phyloP scores from a whole-genome alignment of 2,797 vertebrate genomes.

The Hypotaenidia philippensis region DNA sequence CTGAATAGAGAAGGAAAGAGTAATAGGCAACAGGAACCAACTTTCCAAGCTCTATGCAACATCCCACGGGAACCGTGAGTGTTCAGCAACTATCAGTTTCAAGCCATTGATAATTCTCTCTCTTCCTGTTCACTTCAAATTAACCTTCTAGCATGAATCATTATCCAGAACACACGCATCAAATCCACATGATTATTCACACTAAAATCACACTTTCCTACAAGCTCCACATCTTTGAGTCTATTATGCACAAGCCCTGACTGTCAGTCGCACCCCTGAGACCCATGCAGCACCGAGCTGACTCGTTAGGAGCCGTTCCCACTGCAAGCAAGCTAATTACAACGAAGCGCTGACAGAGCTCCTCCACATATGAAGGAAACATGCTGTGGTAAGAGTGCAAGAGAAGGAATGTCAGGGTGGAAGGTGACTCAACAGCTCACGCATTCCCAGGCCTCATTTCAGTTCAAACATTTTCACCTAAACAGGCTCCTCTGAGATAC shows the following conservation, averaged over 20 bases:
- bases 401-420: not conserved
- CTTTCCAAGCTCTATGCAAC: not conserved
- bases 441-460: not conserved
- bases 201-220: not conserved
- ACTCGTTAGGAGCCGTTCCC: constrained; percentile 4
- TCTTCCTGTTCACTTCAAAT: not conserved
- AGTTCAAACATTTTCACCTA: not conserved
- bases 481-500: not conserved
- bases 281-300: not conserved
- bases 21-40: not conserved
- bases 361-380: not conserved
- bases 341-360: constrained; percentile 32
- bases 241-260: not conserved
- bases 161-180: not conserved
- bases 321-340: not conserved
- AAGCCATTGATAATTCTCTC: not conserved
- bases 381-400: constrained; percentile 3
- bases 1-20: not conserved
- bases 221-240: not conserved
- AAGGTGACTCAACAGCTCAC: constrained; percentile 2
- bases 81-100: not conserved
- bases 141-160: constrained; percentile 1
- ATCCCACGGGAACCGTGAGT: not conserved
- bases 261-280: not conserved
- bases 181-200: not conserved